Conservation (phyloP, 37 sponge, comb jelly and placozoan species). For the Crambe crambe region DNA sequence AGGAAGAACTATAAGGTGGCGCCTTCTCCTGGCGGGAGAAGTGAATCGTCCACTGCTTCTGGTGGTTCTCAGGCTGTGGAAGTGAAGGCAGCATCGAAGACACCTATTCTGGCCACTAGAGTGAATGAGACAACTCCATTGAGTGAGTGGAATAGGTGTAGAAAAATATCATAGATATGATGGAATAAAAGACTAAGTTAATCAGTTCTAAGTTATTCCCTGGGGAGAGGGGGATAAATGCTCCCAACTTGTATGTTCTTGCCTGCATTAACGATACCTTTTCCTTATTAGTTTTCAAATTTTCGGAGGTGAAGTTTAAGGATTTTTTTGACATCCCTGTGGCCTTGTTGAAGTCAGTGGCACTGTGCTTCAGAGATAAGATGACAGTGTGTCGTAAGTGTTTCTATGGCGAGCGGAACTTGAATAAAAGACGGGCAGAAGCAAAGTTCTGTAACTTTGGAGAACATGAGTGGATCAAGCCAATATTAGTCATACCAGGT, state of each 20-base stretch:
- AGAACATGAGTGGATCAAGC: constrained; percentile 41
- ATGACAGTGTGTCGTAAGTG: constrained; percentile 42
- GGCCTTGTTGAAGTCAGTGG: constrained; percentile 17
- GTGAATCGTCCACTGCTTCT: background rate
- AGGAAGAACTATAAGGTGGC: background rate
- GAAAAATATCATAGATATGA: background rate
- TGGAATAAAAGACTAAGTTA: background rate
- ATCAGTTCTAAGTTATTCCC: background rate
- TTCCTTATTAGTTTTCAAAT: constrained; percentile 6
- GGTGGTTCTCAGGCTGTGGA: constrained; percentile 4
- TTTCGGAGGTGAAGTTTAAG: constrained; percentile 29
- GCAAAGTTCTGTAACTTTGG: constrained; percentile 9
- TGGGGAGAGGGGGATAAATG: background rate
- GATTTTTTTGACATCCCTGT: constrained; percentile 23
- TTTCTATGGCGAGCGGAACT: constrained; percentile 51
- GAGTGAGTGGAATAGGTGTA: background rate
- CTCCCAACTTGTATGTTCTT: too few species aligned
- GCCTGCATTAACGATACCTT: too few species aligned
- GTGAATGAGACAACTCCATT: background rate
- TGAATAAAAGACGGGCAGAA: background rate
- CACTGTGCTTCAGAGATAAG: constrained; percentile 10
- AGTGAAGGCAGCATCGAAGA: background rate
- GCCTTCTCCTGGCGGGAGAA: background rate
- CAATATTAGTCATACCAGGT: constrained; percentile 54
- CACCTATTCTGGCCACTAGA: background rate